Percentiles rank a stretch among this genome's conserved stretches.
Conservation (phyloP, 2,113 vertebrate genomes). For the Myotis lucifugus region DNA sequence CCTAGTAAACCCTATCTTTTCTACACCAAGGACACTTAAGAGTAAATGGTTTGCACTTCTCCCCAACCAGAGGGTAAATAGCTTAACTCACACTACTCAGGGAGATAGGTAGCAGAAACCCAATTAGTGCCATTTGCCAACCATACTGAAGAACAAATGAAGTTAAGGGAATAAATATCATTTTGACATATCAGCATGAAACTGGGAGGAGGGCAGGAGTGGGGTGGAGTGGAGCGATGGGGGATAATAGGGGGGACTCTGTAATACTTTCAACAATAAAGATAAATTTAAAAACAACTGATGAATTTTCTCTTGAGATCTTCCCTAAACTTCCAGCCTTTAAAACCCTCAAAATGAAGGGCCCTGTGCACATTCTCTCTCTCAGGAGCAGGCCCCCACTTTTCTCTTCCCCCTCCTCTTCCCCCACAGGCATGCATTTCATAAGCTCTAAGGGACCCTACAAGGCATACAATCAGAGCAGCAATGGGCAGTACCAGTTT, state of each 20-base stretch:
- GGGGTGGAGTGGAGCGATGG: too few species aligned
- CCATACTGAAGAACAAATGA: too few species aligned
- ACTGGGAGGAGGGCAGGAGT: neutral
- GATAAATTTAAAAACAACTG: neutral
- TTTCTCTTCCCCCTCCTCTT: neutral
- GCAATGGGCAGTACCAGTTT: neutral
- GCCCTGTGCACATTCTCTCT: neutral
- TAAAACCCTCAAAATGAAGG: neutral
- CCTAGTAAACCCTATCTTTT: neutral
- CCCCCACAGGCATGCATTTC: neutral
- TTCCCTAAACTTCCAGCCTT: neutral
- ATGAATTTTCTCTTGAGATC: neutral
- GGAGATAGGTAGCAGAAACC: neutral
- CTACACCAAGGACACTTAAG: neutral
- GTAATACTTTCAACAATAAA: too few species aligned
- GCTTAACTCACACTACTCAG: neutral
- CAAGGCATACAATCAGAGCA: neutral
- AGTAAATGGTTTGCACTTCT: neutral
- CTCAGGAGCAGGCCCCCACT: neutral
- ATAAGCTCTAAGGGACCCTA: neutral
- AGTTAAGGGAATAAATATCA: too few species aligned
- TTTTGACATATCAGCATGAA: neutral
- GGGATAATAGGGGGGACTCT: too few species aligned
- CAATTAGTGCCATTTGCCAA: too few species aligned
- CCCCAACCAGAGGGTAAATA: neutral